Evolutionary conservation across 2,888 invertebrate genomes (phyloP).

Genomic region (Patella caerulea): DNA sequence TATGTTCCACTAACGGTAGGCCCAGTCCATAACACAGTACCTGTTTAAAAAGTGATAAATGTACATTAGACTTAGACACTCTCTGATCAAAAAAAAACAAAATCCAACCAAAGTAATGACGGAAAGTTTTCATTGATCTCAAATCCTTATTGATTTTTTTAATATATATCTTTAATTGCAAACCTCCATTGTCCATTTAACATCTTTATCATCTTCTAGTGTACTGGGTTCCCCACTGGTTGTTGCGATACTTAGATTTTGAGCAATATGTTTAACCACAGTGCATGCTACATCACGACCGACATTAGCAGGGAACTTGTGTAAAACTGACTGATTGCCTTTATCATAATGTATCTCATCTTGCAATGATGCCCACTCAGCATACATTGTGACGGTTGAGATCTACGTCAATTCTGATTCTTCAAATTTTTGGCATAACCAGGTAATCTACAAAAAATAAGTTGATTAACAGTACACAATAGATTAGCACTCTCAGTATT

Average conservation of each 20-base stretch:
- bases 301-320: constrained; percentile 81
- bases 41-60: constrained; percentile 72
- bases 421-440: too few relatives aligned
- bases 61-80: background rate
- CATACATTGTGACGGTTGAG: constrained; percentile 66
- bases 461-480: too few relatives aligned
- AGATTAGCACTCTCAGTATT: too few relatives aligned
- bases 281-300: constrained; percentile 87
- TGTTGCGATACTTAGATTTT: constrained; percentile 76
- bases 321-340: constrained; percentile 77
- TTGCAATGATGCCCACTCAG: constrained; percentile 72
- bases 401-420: too few relatives aligned
- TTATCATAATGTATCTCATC: constrained; percentile 70
- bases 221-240: constrained; percentile 84
- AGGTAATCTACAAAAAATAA: too few relatives aligned
- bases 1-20: constrained; percentile 89
- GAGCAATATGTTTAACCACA: constrained; percentile 84
- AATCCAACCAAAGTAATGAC: too few relatives aligned
- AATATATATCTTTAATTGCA: too few relatives aligned
- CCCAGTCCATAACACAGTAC: constrained; percentile 94
- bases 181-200: constrained; percentile 82
- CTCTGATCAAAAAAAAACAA: too few relatives aligned
- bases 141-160: too few relatives aligned
- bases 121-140: too few relatives aligned
- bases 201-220: constrained; percentile 84